Conservation (phyloP, 2,888 invertebrate genomes). For the Temnothorax unifasciatus region DNA sequence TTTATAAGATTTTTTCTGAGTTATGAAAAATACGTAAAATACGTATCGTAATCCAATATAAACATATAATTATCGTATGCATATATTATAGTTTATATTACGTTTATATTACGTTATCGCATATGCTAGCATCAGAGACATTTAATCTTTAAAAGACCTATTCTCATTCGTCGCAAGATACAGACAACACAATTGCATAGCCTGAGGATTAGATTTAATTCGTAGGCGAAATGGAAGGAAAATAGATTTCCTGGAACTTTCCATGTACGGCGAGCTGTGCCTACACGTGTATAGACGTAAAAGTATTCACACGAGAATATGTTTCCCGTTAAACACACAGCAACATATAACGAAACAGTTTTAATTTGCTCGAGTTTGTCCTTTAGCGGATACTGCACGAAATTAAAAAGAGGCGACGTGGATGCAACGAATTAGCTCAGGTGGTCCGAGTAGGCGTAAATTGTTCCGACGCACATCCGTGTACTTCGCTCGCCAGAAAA, state of each 20-base stretch:
- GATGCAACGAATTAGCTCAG: constrained; percentile 68
- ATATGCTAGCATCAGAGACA: constrained; percentile 11
- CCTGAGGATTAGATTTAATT: constrained; percentile 61
- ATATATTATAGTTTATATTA: constrained; percentile 3
- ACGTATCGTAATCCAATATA: not conserved
- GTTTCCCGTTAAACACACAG: not conserved
- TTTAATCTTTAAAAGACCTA: constrained; percentile 17
- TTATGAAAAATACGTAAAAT: not conserved
- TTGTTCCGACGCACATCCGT: constrained; percentile 70
- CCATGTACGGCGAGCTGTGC: not conserved
- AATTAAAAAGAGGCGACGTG: constrained; percentile 62
- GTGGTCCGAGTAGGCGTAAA: constrained; percentile 73
- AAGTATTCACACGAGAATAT: constrained; percentile 15
- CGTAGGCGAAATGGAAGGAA: constrained; percentile 62
- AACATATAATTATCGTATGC: constrained; percentile 19
- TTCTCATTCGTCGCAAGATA: constrained; percentile 56
- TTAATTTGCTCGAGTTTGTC: constrained; percentile 62
- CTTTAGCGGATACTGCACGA: constrained; percentile 58
- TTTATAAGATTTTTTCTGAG: not conserved
- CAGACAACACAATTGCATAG: constrained; percentile 47
- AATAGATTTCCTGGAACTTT: constrained; percentile 60
- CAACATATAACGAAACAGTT: constrained; percentile 44
- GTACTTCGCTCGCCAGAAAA: constrained; percentile 32
- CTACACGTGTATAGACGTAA: not conserved
- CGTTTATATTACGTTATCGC: constrained; percentile 20